Base-by-base conservation (phyloP, 2,113 vertebrate species). In the Aspiorhynchus laticeps region DNA sequence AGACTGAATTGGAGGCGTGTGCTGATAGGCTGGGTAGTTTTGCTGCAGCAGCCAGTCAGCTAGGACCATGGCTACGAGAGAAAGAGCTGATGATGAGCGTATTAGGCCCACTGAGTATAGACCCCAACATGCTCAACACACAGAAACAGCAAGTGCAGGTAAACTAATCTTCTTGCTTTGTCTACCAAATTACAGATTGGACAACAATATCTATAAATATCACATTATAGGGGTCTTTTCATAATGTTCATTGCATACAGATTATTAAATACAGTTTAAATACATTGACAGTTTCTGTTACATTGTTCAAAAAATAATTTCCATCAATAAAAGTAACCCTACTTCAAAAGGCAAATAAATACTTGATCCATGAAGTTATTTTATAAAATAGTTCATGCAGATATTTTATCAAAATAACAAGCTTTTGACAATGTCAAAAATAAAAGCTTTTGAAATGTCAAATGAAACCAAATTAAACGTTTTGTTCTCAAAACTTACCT, bases 31-130 rank as follows among this genome's bases (percentile, higher is more conserved):
- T 99, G 92, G 97, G 96, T 81, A 96, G 91, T 74, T 99, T 99
- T 89, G 95, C 97, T 89, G 88, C 96, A 0, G 96, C 98, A 0
- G 97, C 97, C 65, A 93, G 89, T 86, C 98, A 99, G 93, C 95
- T 99, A 89, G 93, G 96, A 12, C 98, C 98, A 0, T 99, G 98
- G 98, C 95, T 99, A 2, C 93, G 93, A 91, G 98, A 99, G 94
- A 99, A 99, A 92, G 98, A 99, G 92, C 94, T 99, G 90, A 99
- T 99, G 98, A 98, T 99, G 98, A 98, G 98, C 0, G 98, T 99
- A 73, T 92, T 99, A 86, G 98, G 98, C 0, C 98, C 98, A 0
- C 94, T 99, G 28, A 99, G 98, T 91, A 98, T 99, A 79, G 98
- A 99, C 91, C 97, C 98, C 1, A 99, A 99, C 94, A 99, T 99